Base-by-base conservation (phyloP, 2,113 vertebrate species). In the Thymallus thymallus region DNA sequence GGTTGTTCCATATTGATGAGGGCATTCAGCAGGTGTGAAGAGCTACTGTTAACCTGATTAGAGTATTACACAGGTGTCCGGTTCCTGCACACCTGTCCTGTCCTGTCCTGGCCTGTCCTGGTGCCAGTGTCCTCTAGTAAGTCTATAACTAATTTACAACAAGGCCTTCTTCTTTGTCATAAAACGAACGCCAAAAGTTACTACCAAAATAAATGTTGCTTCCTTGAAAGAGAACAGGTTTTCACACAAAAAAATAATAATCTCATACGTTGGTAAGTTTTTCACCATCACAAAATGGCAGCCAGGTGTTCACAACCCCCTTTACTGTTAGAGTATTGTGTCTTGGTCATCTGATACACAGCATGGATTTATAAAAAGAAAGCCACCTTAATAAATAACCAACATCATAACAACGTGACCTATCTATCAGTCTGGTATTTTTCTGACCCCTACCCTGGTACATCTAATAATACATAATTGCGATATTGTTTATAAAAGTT, bases 21-120 rank as follows among this genome's bases (percentile, higher is more conserved):
- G 26, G 26, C 63, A 35, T 60, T 29, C 63, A 66, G 13, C 24
- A 35, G 63, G 32, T 72, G 60, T 24, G 55, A 23, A 16, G 23
- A 60, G 22, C 30, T 61, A 61, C 55, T 68, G 76, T 68, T 72
- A 68, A 46, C 63, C 45, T 65, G n/a, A 72, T 72, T 67, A 60
- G 61, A 76, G 69, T 16, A 51, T 32, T 18, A 24, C 20, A n/a
- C 62, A 51, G 29, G 58, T 24, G 18, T 67, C 18, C 46, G 16
- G 46, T 10, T 18, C 51, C 32, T 46, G 13, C 2, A 29, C 6
- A 35, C 29, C 30, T 66, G 18, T 3, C n/a, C n/a, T n/a, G n/a
- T n/a, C n/a, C n/a, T n/a, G n/a, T n/a, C n/a, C n/a, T n/a, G n/a
- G n/a, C 12, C 61, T 63, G 23, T 24, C 22, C 13, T 23, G 2